These are phyloP conservation scores for Contarinia nasturtii DNA, from an alignment of 1,140 invertebrate genomes.

Conservation along the genomic window DNA sequence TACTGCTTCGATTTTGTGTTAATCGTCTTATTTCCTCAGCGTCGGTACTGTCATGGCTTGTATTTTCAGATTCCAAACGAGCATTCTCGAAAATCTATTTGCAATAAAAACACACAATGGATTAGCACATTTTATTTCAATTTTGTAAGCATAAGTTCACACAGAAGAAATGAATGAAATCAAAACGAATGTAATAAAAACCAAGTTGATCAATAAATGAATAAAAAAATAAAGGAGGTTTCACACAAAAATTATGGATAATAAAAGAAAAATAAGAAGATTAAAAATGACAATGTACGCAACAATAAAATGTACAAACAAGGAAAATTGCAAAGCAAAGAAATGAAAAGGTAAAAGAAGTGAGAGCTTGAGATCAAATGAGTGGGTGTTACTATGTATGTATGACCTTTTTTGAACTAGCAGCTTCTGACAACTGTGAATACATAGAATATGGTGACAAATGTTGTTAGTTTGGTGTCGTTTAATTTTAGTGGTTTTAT, in stretches of 20 bases:
- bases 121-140: too few species aligned
- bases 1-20: slow-evolving; percentile 39
- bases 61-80: background rate
- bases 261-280: too few species aligned
- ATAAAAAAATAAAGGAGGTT: background rate
- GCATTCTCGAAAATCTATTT: background rate
- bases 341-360: too few species aligned
- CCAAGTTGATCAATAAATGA: background rate
- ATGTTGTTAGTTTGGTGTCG: too few species aligned
- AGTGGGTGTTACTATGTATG: background rate
- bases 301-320: too few species aligned
- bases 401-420: background rate
- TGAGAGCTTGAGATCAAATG: too few species aligned
- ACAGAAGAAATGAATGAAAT: too few species aligned
- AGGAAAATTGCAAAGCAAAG: too few species aligned
- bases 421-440: slow-evolving; percentile 1
- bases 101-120: background rate
- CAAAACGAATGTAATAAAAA: background rate
- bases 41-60: slow-evolving; percentile 6
- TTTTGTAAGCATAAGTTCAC: too few species aligned
- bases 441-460: background rate
- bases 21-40: slow-evolving; percentile 21
- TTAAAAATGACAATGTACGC: too few species aligned
- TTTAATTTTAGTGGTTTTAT: too few species aligned
- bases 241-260: too few species aligned